These are phyloP conservation scores for Trypoxylus dichotomus DNA, from an alignment of 1,140 invertebrate species.

Conservation along the genomic window DNA sequence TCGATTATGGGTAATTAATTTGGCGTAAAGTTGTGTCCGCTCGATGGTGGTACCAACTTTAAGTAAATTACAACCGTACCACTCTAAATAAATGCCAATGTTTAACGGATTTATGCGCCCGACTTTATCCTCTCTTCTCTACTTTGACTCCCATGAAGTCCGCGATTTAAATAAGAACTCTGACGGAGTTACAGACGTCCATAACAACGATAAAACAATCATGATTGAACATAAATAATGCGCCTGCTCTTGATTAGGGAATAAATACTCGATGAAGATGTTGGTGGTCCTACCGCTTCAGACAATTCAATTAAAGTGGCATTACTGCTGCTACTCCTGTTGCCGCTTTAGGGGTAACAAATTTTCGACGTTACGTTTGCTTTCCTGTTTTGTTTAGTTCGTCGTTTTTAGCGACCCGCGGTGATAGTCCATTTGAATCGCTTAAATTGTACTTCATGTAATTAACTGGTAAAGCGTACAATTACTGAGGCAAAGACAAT, in stretches of 20 bases:
- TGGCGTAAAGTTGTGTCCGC: not conserved
- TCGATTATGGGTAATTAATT: not conserved
- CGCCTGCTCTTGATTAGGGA: slow-evolving; percentile 23
- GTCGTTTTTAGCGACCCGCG: not conserved
- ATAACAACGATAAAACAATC: slow-evolving; percentile 24
- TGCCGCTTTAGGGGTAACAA: slow-evolving; percentile 26
- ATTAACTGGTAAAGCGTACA: not conserved
- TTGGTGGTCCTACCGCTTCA: slow-evolving; percentile 27
- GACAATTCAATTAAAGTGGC: slow-evolving; percentile 28
- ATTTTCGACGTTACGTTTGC: slow-evolving; percentile 21
- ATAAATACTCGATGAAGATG: slow-evolving; percentile 30
- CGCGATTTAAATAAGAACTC: slow-evolving; percentile 12
- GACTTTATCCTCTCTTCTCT: not conserved
- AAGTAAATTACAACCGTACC: slow-evolving; percentile 6
- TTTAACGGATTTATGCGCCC: slow-evolving; percentile 27
- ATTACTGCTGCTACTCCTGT: slow-evolving; percentile 4
- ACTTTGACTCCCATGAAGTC: not conserved
- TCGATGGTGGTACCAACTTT: not conserved
- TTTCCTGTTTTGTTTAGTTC: not conserved
- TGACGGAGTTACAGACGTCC: not conserved
- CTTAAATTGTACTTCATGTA: slow-evolving; percentile 1
- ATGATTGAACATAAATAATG: slow-evolving; percentile 29
- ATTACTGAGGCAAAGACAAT: not conserved
- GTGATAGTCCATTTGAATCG: not conserved
- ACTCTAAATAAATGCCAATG: slow-evolving; percentile 22